phyloP scores from a whole-genome alignment of 92 coral and sea anemone genomes.

The Pocillopora meandrina region DNA sequence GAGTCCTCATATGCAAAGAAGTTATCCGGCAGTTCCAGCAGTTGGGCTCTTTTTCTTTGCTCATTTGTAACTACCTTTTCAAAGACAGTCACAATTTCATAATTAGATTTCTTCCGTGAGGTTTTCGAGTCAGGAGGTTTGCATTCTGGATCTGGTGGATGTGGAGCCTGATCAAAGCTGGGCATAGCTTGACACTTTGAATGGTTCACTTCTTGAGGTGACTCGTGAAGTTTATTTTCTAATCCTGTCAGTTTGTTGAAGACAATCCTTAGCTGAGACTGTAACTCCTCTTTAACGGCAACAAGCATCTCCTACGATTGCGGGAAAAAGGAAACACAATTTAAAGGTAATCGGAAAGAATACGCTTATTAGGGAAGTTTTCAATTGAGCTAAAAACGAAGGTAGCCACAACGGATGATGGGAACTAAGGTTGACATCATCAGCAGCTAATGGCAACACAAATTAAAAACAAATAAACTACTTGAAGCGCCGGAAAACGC shows the following conservation, averaged over 20 bases:
- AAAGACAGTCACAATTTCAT: constrained; percentile 41
- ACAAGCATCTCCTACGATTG: constrained; percentile 2
- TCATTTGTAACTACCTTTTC: constrained; percentile 44
- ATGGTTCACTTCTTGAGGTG: not conserved
- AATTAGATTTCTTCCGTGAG: constrained; percentile 6
- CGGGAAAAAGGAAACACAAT: not conserved
- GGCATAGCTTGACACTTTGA: not conserved
- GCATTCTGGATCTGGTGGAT: not conserved
- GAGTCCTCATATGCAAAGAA: constrained; percentile 33
- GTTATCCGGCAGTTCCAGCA: constrained; percentile 41
- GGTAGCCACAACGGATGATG: too few relatives aligned
- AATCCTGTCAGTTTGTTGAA: constrained; percentile 1
- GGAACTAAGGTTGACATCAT: too few relatives aligned
- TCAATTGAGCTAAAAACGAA: too few relatives aligned
- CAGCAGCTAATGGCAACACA: too few relatives aligned
- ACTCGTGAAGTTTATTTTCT: not conserved
- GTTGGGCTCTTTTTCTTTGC: constrained; percentile 50
- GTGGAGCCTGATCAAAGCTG: not conserved
- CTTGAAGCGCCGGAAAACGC: too few relatives aligned
- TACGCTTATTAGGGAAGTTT: too few relatives aligned
- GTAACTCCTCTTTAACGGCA: constrained; percentile 4
- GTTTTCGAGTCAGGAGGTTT: not conserved
- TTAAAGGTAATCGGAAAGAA: too few relatives aligned
- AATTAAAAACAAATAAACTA: too few relatives aligned
- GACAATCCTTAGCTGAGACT: constrained; percentile 1